Evolutionary conservation across 2,797 vertebrate species (phyloP), one percentile per base, ranked within the genome.

Genomic region (Oreortyx pictus): DNA sequence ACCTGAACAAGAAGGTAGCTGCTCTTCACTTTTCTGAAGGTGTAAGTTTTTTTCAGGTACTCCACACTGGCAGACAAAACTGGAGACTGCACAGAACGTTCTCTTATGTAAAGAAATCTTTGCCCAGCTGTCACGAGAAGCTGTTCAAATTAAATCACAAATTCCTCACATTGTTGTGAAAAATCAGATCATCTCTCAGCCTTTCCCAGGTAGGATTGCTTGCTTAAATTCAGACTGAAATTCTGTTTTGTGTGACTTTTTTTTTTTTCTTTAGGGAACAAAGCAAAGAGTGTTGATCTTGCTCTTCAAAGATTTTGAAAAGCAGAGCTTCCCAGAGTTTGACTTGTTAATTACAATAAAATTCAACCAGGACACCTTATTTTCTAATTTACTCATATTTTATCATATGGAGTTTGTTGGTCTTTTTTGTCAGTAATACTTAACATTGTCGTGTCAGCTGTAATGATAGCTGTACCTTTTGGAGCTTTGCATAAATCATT

Each of bases 111-210:
- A 99, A 97, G 99, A 99, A 97, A 99, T 99, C 93, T 99, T 99
- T 89, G 99, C 99, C 25, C 99, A 99, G 96, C 97, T 99, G 39
- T 99, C 99, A 62, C 98, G 99, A 43, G 99, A 99, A 97, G 99
- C 99, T 5, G 99, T 99, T 78, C 99, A 99, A 97, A 99, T 99
- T 88, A 99, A 99, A 96, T 99, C 99, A 37, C 99, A 99, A 97
- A 99, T 99, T 86, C 99, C 99, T 89, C 99, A 99, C 97, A 99
- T 99, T 54, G 99, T 99, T 25, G 99, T 99, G 94, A 99, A 99
- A 97, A 99, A 99, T 95, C 99, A 99, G 97, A 99, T 99, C 27
- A 99, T 99, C 91, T 99, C 99, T 1, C 99, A 99, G 94, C 99
- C 99, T 3, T 99, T 99, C 76, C 99, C 99, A 97, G 99, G 99